phyloP scores from a whole-genome alignment of 2,797 vertebrate species.

The Centroberyx gerrardi region DNA sequence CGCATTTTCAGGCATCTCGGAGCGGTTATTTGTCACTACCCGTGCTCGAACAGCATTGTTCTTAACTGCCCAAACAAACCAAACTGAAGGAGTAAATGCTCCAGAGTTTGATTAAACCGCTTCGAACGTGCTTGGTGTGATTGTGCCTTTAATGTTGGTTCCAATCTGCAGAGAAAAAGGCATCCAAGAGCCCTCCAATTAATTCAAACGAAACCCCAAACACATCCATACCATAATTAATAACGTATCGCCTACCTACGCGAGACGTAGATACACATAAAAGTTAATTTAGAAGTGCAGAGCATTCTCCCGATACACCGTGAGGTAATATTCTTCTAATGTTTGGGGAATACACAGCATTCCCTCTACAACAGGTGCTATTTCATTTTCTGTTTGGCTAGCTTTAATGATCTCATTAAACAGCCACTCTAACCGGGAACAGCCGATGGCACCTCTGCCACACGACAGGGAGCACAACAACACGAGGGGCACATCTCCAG shows the following conservation, averaged over 20 bases:
- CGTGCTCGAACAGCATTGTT: too few relatives aligned
- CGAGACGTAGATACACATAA: slow-evolving; percentile 39
- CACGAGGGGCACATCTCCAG: background rate
- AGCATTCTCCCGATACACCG: slow-evolving; percentile 48
- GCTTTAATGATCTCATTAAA: slow-evolving; percentile 83
- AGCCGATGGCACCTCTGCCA: slow-evolving; percentile 58
- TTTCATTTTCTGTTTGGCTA: slow-evolving; percentile 80
- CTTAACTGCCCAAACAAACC: too few relatives aligned
- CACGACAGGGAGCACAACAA: slow-evolving; percentile 56
- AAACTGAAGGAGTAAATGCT: slow-evolving; percentile 1
- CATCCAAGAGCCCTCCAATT: slow-evolving; percentile 59
- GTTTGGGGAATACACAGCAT: slow-evolving; percentile 73
- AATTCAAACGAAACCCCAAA: slow-evolving; percentile 66
- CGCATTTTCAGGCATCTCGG: too few relatives aligned
- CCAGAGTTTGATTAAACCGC: background rate
- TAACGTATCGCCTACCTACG: slow-evolving; percentile 53
- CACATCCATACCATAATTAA: slow-evolving; percentile 64
- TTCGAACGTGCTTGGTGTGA: slow-evolving; percentile 18
- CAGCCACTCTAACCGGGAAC: slow-evolving; percentile 55
- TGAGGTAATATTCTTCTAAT: slow-evolving; percentile 60
- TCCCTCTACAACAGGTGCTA: slow-evolving; percentile 78
- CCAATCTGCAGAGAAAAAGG: slow-evolving; percentile 36
- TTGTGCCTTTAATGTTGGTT: slow-evolving; percentile 7
- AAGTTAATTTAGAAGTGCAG: slow-evolving; percentile 70
- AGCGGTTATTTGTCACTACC: too few relatives aligned